These are phyloP conservation scores for Clostera curtula DNA, from an alignment of 2,888 invertebrate species.

Conservation along the genomic window DNA sequence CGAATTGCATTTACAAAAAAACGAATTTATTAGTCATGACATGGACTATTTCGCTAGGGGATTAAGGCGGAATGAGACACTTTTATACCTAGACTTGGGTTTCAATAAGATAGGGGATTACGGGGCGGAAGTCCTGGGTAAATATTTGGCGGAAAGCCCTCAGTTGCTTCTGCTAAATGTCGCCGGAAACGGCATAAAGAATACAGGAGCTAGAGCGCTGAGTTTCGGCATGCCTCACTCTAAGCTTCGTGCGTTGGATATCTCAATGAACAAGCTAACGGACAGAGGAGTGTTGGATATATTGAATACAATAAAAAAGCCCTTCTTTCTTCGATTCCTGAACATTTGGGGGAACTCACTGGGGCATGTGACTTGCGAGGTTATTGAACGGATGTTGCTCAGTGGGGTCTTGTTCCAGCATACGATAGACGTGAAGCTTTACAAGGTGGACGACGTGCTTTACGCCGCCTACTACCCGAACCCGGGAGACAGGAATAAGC, in stretches of 20 bases:
- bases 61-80: constrained; percentile 58
- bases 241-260: constrained; percentile 72
- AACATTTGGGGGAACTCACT: constrained; percentile 62
- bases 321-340: constrained; percentile 46
- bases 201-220: constrained; percentile 73
- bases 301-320: constrained; percentile 74
- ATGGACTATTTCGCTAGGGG: constrained; percentile 72
- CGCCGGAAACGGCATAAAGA: constrained; percentile 71
- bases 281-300: constrained; percentile 70
- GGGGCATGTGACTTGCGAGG: constrained; percentile 48
- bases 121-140: constrained; percentile 68
- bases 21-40: constrained; percentile 75
- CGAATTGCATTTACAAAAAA: constrained; percentile 76
- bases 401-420: constrained; percentile 51
- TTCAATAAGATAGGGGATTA: constrained; percentile 77
- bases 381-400: constrained; percentile 51
- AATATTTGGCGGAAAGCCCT: constrained; percentile 69
- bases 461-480: constrained; percentile 56
- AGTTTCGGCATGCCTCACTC: constrained; percentile 74
- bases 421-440: constrained; percentile 50
- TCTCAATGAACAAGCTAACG: constrained; percentile 71
- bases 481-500: constrained; percentile 64
- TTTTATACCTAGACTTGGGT: constrained; percentile 75
- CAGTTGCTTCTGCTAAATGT: constrained; percentile 67
- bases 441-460: constrained; percentile 44